Conservation (phyloP, 2,113 vertebrate species). For the Puffinus mauretanicus region DNA sequence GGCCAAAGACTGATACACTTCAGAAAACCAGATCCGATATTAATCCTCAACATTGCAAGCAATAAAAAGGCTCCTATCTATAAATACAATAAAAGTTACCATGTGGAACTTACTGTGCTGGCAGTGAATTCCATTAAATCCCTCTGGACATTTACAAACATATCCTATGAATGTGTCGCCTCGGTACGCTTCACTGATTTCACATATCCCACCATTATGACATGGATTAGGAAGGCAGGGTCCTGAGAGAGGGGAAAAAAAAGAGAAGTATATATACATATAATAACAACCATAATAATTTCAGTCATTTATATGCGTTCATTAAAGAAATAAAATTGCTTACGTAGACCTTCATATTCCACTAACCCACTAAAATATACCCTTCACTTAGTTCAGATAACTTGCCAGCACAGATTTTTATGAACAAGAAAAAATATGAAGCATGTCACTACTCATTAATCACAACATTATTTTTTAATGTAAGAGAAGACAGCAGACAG, state of each 20-base stretch:
- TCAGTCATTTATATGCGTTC: neutral
- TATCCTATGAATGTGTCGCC: slow-evolving; percentile 98
- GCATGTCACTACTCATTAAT: slow-evolving; percentile 46
- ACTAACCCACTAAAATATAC: neutral
- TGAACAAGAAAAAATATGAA: slow-evolving; percentile 32
- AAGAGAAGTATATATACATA: neutral
- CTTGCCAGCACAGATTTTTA: slow-evolving; percentile 5
- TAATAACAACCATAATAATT: neutral
- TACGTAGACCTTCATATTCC: neutral
- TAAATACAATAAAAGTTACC: slow-evolving; percentile 24
- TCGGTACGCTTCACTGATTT: slow-evolving; percentile 93
- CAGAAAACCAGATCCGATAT: neutral
- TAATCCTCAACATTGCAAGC: neutral
- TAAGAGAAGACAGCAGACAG: slow-evolving; percentile 27
- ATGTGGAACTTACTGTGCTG: slow-evolving; percentile 92
- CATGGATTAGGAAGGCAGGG: slow-evolving; percentile 96
- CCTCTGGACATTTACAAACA: slow-evolving; percentile 89
- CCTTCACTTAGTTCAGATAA: neutral
- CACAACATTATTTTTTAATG: slow-evolving; percentile 54
- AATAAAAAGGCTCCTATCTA: neutral
- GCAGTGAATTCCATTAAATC: slow-evolving; percentile 96
- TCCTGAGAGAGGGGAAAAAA: slow-evolving; percentile 71
- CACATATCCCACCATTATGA: slow-evolving; percentile 94
- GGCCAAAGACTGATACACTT: neutral
- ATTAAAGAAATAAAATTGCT: neutral